Evolutionary conservation across 2,113 vertebrate genomes (phyloP).

Genomic region (Apteryx owenii): DNA sequence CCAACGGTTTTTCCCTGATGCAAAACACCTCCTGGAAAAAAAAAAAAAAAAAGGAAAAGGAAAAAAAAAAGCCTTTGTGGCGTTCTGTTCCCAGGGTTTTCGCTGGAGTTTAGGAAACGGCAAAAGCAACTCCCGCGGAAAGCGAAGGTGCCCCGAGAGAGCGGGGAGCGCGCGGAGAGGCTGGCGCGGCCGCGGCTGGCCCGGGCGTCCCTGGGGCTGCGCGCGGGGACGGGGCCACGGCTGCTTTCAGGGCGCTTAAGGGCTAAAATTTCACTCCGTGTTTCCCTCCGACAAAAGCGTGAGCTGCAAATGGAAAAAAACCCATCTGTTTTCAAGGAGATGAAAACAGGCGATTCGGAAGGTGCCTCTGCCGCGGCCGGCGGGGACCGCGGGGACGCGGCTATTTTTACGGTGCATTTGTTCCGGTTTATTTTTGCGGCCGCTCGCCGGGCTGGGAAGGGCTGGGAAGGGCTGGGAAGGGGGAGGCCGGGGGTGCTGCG

Average conservation of each 20-base stretch:
- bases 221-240: not conserved
- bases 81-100: not conserved
- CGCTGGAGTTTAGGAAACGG: not conserved
- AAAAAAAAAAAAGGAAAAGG: not conserved
- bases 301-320: constrained; percentile 1
- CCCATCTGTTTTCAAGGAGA: not conserved
- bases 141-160: not conserved
- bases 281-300: not conserved
- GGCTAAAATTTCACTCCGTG: not conserved
- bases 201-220: not conserved
- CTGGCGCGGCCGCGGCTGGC: too few species aligned
- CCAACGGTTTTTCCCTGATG: constrained; percentile 1
- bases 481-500: too few species aligned
- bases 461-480: not conserved
- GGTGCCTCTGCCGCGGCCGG: not conserved
- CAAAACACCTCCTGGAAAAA: constrained; percentile 31
- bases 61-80: not conserved
- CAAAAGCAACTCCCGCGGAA: not conserved
- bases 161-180: not conserved
- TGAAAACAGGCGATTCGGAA: not conserved
- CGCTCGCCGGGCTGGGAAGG: not conserved
- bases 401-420: not conserved
- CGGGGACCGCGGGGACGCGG: too few species aligned
- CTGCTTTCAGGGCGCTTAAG: not conserved
- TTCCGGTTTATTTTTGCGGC: too few species aligned